Evolutionary conservation across 2,113 vertebrate species (phyloP).

Genomic region (Plecotus auritus): DNA sequence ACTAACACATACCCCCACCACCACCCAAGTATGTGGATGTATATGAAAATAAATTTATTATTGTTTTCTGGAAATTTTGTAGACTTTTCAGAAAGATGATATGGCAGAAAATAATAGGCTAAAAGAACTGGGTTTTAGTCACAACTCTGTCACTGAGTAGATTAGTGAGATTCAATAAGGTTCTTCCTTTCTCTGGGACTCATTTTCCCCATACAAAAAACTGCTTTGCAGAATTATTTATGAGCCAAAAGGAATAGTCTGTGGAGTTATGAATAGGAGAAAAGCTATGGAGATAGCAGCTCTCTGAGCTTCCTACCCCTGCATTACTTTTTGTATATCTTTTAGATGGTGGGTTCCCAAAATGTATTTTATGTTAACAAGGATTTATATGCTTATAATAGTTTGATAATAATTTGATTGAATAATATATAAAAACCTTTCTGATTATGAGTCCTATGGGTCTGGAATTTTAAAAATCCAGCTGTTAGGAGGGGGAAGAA

Average conservation of each 20-base stretch:
- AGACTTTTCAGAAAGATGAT: neutral
- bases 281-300: neutral
- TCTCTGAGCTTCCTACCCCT: neutral
- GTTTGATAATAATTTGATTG: neutral
- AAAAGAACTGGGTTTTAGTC: neutral
- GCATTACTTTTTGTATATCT: neutral
- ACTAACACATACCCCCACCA: neutral
- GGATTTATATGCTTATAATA: neutral
- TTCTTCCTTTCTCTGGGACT: neutral
- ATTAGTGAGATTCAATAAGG: neutral
- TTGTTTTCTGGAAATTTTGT: neutral
- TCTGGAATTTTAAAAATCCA: neutral
- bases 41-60: neutral
- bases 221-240: neutral
- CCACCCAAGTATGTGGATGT: neutral
- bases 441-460: neutral
- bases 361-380: neutral
- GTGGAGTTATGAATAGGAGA: neutral
- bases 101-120: neutral
- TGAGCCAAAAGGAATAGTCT: neutral
- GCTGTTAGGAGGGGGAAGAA: no score
- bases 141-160: neutral
- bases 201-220: neutral
- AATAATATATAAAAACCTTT: neutral
- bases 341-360: neutral